phyloP scores from a whole-genome alignment of 2,113 vertebrate species.

The Propithecus coquereli region DNA sequence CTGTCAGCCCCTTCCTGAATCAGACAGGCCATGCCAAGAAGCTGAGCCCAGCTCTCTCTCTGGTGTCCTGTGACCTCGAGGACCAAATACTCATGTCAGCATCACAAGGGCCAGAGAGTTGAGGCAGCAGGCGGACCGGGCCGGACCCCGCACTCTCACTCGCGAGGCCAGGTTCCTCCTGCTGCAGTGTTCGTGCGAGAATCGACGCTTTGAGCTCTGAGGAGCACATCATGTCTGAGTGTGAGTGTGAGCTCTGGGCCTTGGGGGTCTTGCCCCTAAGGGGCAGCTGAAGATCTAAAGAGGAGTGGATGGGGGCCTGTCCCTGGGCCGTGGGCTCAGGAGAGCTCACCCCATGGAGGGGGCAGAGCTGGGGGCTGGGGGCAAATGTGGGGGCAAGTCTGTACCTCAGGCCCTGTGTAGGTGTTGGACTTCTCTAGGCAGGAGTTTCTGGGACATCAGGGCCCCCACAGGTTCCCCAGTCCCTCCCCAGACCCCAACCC shows the following conservation, averaged over 20 bases:
- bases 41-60: neutral
- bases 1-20: neutral
- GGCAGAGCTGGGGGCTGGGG: neutral
- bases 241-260: neutral
- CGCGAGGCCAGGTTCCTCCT: neutral
- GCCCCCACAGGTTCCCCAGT: rapidly evolving
- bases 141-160: neutral
- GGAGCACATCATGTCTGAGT: neutral
- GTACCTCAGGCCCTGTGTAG: neutral
- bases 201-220: neutral
- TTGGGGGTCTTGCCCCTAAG: neutral
- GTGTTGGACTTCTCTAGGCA: neutral
- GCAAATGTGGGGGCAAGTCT: neutral
- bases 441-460: neutral
- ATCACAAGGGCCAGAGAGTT: neutral
- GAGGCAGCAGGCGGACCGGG: neutral
- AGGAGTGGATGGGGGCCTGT: neutral
- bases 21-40: neutral
- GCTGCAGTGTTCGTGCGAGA: neutral
- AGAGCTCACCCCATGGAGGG: neutral
- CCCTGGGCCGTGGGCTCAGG: neutral
- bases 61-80: neutral
- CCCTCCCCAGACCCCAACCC: neutral
- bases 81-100: neutral
- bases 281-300: neutral